Evolutionary conservation across 2,113 vertebrate species (phyloP).

Genomic region (Amphilophus citrinellus): DNA sequence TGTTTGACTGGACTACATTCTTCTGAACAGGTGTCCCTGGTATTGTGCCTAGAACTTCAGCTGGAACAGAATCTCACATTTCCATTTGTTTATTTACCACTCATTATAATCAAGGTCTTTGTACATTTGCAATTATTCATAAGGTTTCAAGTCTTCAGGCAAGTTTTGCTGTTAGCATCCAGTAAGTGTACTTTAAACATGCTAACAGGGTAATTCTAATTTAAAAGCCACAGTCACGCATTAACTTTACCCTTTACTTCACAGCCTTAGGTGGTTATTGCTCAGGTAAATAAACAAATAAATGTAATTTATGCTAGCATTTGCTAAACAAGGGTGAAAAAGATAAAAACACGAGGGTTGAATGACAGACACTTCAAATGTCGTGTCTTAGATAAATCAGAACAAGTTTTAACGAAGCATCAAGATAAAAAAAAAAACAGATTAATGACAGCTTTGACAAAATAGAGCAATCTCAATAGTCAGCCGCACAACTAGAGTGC

Average conservation of each 20-base stretch:
- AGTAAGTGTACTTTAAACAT: neutral
- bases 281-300: neutral
- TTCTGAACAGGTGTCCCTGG: slow-evolving; percentile 25
- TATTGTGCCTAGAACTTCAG: neutral
- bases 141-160: neutral
- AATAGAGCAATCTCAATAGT: slow-evolving; percentile 11
- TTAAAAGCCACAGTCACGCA: neutral
- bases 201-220: neutral
- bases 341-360: neutral
- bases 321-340: neutral
- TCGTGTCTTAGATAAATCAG: neutral
- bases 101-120: slow-evolving; percentile 26
- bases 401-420: neutral
- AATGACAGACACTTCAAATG: slow-evolving; percentile 5
- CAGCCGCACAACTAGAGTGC: slow-evolving; percentile 4
- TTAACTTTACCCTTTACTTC: neutral
- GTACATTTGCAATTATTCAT: slow-evolving; percentile 16
- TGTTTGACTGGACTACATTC: slow-evolving; percentile 1
- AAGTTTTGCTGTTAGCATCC: neutral
- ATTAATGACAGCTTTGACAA: slow-evolving; percentile 19
- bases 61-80: neutral
- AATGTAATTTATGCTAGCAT: neutral
- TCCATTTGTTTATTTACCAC: slow-evolving; percentile 3
- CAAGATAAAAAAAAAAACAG: slow-evolving; percentile 6
- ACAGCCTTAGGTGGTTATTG: neutral